Percentiles rank a stretch among this genome's conserved stretches.
These are phyloP conservation scores for Ophioderma brevispina DNA, from an alignment of 35 echinoderm and acorn worm genomes.

Conservation along the genomic window DNA sequence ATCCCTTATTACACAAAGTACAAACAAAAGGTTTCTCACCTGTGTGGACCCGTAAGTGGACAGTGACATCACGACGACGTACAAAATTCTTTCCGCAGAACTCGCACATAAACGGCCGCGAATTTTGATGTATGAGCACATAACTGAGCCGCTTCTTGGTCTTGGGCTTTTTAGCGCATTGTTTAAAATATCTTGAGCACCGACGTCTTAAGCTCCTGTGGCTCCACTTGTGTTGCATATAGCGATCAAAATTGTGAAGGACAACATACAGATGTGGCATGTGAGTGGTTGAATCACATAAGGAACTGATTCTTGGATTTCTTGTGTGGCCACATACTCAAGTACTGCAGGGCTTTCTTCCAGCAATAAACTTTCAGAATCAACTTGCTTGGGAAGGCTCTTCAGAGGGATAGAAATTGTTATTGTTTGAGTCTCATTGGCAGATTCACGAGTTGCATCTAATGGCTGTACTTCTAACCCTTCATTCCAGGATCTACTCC, in stretches of 20 bases:
- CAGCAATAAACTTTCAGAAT: too few species aligned
- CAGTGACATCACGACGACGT: not conserved
- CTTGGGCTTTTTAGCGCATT: not conserved
- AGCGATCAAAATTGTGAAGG: not conserved
- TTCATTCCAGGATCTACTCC: too few species aligned
- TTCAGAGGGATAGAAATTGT: too few species aligned
- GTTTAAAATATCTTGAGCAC: not conserved
- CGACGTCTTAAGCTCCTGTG: not conserved
- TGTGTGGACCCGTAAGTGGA: constrained; percentile 46
- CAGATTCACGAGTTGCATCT: too few species aligned
- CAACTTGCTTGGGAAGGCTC: too few species aligned
- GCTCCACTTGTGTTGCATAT: not conserved
- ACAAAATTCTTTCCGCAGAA: not conserved
- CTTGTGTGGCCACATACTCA: not conserved
- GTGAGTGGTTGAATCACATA: not conserved
- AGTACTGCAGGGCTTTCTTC: not conserved
- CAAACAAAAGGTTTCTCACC: constrained; percentile 57
- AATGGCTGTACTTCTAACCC: too few species aligned
- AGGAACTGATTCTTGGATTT: not conserved
- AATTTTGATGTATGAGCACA: not conserved
- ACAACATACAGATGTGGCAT: not conserved
- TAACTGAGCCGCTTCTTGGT: not conserved
- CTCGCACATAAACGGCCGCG: not conserved
- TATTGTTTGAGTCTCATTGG: too few species aligned
- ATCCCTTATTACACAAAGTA: constrained; percentile 31